Conservation (phyloP, 2,888 invertebrate genomes). For the Balanococcus diminutus region DNA sequence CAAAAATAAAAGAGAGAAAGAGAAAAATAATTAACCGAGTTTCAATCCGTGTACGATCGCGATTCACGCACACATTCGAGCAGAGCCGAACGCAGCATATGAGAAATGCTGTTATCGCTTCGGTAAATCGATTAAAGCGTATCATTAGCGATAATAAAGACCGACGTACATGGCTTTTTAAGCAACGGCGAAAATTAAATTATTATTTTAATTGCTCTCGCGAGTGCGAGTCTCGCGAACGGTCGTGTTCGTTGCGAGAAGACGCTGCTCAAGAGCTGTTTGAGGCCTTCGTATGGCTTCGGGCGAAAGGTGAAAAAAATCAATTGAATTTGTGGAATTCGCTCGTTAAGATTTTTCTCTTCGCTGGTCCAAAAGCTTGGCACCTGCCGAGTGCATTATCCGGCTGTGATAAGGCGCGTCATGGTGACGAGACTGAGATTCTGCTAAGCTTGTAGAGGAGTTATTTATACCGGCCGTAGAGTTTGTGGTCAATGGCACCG, state of each 20-base stretch:
- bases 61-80: not conserved
- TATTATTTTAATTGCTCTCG: constrained; percentile 4
- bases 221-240: not conserved
- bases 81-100: not conserved
- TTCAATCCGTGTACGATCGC: not conserved
- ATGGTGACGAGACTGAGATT: not conserved
- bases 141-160: constrained; percentile 24
- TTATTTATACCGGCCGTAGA: not conserved
- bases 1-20: not conserved
- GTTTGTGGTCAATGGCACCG: not conserved
- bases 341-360: not conserved
- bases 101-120: constrained; percentile 21
- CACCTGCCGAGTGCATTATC: not conserved
- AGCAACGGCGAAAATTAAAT: constrained; percentile 9
- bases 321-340: not conserved
- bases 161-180: not conserved
- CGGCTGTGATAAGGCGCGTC: not conserved
- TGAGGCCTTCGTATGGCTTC: not conserved
- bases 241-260: not conserved
- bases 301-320: not conserved
- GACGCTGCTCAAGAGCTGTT: not conserved
- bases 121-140: constrained; percentile 19
- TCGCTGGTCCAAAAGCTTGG: not conserved
- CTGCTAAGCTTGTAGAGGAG: no score
- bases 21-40: constrained; percentile 16